Evolutionary conservation across 2,113 vertebrate genomes (phyloP).

Genomic region (Antigone vipio): DNA sequence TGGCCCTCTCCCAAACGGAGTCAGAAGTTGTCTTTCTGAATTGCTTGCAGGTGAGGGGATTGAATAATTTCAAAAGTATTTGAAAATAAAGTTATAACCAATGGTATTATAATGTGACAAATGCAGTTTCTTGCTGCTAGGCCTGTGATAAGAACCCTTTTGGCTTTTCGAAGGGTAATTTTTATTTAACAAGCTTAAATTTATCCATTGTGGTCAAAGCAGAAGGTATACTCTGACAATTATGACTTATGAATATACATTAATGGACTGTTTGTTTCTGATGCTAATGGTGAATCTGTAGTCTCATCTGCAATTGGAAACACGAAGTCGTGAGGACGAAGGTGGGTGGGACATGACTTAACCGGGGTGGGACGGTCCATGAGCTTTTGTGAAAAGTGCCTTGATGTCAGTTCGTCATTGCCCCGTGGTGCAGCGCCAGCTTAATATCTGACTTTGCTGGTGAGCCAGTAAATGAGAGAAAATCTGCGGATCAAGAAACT

Average conservation of each 20-base stretch:
- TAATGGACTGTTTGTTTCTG: background rate
- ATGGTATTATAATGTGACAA: background rate
- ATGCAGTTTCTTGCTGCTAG: background rate
- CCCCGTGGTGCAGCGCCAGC: rapidly evolving
- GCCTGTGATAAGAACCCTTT: background rate
- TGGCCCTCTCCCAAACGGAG: background rate
- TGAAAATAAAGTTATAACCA: background rate
- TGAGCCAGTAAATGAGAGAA: background rate
- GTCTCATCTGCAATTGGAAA: background rate
- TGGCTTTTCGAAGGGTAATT: background rate
- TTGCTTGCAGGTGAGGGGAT: background rate
- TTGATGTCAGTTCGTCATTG: background rate
- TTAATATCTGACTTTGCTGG: background rate
- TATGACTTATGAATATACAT: background rate
- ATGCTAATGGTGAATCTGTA: background rate
- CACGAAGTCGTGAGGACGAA: background rate
- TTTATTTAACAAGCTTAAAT: background rate
- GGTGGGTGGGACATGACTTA: background rate
- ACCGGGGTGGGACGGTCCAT: rapidly evolving
- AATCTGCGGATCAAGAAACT: background rate
- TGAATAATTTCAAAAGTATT: background rate
- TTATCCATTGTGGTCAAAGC: background rate
- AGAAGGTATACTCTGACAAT: background rate
- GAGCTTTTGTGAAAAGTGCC: background rate
- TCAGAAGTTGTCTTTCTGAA: background rate